Evolutionary conservation across 2,797 vertebrate species (phyloP), one percentile per base, ranked within the genome.

Genomic region (Paedocypris micromegethes): DNA sequence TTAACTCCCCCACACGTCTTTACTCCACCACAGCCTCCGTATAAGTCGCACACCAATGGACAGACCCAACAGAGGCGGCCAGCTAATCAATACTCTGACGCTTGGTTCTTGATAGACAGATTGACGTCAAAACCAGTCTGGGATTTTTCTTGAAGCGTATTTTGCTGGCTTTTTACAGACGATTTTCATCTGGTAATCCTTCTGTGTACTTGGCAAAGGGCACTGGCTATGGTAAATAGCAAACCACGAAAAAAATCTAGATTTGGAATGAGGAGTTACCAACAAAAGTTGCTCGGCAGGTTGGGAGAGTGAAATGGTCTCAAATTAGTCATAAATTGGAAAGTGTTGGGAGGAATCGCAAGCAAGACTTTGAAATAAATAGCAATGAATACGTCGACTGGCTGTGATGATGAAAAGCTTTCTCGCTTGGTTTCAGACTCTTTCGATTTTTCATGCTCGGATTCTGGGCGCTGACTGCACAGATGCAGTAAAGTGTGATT

Each of bases 401-500:
- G 23, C 23, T 23, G 23, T 23, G 23, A 23, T 23, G 23, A 23
- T 23, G 23, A 23, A 23, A 23, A 23, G 23, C 23, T 1, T 23
- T 23, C 23, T 23, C 23, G 23, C 23, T 23, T 23, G 23, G 23
- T 23, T 23, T 23, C 23, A 23, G 23, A 23, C 23, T 23, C 23
- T 23, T 23, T 23, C 23, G 23, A 23, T 23, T 23, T 23, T 23
- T 23, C 23, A 23, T 23, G 23, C 23, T 23, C 23, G 59, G 50
- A 51, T 23, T 51, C 38, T 61, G 80, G 84, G 85, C 84, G 79
- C 76, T 78, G 83, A 82, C 80, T 80, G 84, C 84, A 81, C 79
- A 83, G 84, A 81, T 88, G 77, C 81, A 81, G 80, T 81, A 80
- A 79, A 76, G 83, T 88, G 81, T 88, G 88, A 89, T 89, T 89